These are phyloP conservation scores for Ormyrus labotus DNA, from an alignment of 2,888 invertebrate genomes.

Conservation along the genomic window DNA sequence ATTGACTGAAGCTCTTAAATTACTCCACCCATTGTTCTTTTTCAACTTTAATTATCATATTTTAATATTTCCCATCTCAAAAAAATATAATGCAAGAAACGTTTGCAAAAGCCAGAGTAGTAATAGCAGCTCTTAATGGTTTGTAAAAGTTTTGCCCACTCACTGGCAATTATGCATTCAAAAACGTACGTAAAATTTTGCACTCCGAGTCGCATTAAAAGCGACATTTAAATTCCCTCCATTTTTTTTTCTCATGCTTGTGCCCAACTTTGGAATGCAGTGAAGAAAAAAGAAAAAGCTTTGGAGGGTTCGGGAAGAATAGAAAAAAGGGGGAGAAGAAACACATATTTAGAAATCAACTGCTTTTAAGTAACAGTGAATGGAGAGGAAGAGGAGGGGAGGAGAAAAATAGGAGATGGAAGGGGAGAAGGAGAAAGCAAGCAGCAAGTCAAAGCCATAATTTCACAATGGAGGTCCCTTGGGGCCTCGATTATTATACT, in stretches of 20 bases:
- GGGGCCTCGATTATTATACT: constrained; percentile 53
- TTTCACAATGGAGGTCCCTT: constrained; percentile 54
- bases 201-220: constrained; percentile 20
- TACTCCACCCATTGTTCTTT: too few species aligned
- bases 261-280: constrained; percentile 35
- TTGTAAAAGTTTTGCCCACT: constrained; percentile 42
- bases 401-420: neutral
- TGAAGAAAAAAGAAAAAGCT: constrained; percentile 16
- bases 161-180: constrained; percentile 43
- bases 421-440: constrained; percentile 5
- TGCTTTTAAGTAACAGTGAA: constrained; percentile 63
- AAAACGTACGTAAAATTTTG: constrained; percentile 26
- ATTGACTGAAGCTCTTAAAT: too few species aligned
- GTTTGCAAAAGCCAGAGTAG: neutral
- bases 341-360: constrained; percentile 58
- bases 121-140: constrained; percentile 13
- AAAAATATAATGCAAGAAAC: neutral
- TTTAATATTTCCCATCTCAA: constrained; percentile 17
- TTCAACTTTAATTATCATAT: constrained; percentile 6
- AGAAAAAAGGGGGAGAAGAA: constrained; percentile 53
- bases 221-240: constrained; percentile 45
- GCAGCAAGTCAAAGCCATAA: constrained; percentile 54
- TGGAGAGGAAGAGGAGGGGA: constrained; percentile 49
- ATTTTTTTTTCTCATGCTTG: neutral
- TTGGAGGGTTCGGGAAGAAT: constrained; percentile 22